Evolutionary conservation across 2,888 invertebrate genomes (phyloP).

Genomic region (Limnephilus auricula): DNA sequence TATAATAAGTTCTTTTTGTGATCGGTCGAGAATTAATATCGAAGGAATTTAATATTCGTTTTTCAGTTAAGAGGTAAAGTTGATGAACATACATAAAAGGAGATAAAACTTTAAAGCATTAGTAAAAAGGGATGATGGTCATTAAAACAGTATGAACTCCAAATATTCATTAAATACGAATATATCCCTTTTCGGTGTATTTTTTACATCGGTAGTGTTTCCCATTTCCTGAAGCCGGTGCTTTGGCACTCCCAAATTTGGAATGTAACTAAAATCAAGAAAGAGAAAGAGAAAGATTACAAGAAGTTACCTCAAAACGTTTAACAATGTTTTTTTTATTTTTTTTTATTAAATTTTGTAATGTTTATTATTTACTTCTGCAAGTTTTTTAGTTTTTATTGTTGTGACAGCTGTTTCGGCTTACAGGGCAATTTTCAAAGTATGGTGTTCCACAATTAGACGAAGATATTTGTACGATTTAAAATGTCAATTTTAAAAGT

Average conservation of each 20-base stretch:
- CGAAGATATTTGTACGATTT: no score
- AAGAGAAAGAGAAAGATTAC: background rate
- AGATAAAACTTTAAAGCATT: conserved; percentile 39
- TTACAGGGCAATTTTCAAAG: no score
- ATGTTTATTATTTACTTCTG: no score
- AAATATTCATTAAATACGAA: background rate
- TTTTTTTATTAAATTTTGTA: no score
- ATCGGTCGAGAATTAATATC: background rate
- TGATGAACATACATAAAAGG: conserved; percentile 43
- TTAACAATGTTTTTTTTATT: no score
- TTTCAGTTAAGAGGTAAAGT: conserved; percentile 24
- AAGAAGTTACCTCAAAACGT: no score
- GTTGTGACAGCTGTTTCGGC: no score
- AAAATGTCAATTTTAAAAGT: no score
- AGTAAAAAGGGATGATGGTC: conserved; percentile 31
- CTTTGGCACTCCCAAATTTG: background rate
- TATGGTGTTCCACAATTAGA: no score
- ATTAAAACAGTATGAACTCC: background rate
- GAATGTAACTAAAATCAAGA: background rate
- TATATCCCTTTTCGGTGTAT: background rate
- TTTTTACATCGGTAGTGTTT: background rate
- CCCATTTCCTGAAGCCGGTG: background rate
- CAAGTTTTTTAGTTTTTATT: no score
- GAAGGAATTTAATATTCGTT: conserved; percentile 18
- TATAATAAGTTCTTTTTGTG: background rate